Base-by-base conservation (phyloP, 1,140 invertebrate genomes). In the Aradophagus sp. region DNA sequence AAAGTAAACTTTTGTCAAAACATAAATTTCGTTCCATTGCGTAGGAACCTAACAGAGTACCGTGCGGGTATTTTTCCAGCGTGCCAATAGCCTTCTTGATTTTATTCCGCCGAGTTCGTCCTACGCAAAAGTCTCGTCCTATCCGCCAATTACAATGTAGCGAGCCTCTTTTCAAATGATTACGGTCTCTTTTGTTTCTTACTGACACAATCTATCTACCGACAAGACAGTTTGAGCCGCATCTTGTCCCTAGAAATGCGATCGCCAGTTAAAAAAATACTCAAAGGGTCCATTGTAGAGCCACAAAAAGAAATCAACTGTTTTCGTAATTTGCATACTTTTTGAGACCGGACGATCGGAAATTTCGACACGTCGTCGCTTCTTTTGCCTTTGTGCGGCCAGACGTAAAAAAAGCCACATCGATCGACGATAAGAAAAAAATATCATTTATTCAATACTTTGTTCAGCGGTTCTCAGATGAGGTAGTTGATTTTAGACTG, bases 361-460 rank as follows among this genome's bases (percentile, higher is more conserved):
- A 59, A 68, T 68, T 68, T 68, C 65, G 65, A 68, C 65, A 68
- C 65, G 65, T 68, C 65, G 65, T 68, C 65, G 65, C 63, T 58
- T 35, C 50, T 26, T 5, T 61, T 12, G 44, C 45, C 34, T 68
- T 59, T 68, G 65, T 53, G 27, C 41, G 42, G 34, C 0, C 65
- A 36, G 34, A 59, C 55, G 26, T 39, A 59, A 59, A 68, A n/a
- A n/a, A 58, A 42, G 34, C 26, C 42, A 44, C 38, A 56, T 58
- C 35, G 44, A 56, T 58, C 44, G 36, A 5, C 29, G 62, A 65
- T 53, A 65, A 65, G 41, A 23, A 17, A 41, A 36, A 29, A 62
- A 39, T 16, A 45, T 44, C 45, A 38, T 58, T 45, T 45, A 36
- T 58, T 53, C 50, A 41, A 17, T n/a, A 16, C 2, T n/a, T n/a